These are phyloP conservation scores for Drosophila multiciliata DNA, from an alignment of 2,888 invertebrate species.

Conservation along the genomic window DNA sequence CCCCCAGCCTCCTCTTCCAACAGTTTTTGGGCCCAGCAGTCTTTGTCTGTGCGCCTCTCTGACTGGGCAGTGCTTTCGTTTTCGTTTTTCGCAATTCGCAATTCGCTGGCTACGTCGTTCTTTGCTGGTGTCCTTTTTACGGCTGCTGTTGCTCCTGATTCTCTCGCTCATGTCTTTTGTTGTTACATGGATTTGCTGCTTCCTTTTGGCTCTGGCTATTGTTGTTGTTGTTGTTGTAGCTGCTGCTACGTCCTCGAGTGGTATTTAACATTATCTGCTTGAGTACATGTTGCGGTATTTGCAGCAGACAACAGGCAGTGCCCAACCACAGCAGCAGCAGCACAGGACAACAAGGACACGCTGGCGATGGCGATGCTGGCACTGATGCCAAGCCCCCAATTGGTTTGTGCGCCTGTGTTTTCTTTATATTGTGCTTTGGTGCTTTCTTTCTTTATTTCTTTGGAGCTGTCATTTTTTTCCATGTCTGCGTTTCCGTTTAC, in stretches of 20 bases:
- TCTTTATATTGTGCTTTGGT: constrained; percentile 19
- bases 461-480: constrained; percentile 51
- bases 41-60: constrained; percentile 58
- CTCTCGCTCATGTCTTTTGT: constrained; percentile 78
- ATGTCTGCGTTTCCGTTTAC: constrained; percentile 76
- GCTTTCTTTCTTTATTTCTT: constrained; percentile 29
- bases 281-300: constrained; percentile 83
- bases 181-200: constrained; percentile 78
- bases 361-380: constrained; percentile 23
- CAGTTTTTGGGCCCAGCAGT: constrained; percentile 46
- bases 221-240: constrained; percentile 20
- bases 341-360: constrained; percentile 66
- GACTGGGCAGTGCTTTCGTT: constrained; percentile 63
- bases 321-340: constrained; percentile 29
- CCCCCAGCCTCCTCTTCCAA: constrained; percentile 1
- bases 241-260: constrained; percentile 70
- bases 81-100: constrained; percentile 64
- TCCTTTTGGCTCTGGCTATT: constrained; percentile 51
- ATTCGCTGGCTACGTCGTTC: constrained; percentile 58
- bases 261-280: constrained; percentile 82
- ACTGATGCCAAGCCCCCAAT: constrained; percentile 31
- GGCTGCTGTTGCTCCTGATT: constrained; percentile 51
- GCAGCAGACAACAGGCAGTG: constrained; percentile 75
- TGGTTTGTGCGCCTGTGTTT: constrained; percentile 32
- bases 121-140: constrained; percentile 76